Evolutionary conservation across 37 sponge, comb jelly and placozoan species (phyloP).

Genomic region (Ianthella basta): DNA sequence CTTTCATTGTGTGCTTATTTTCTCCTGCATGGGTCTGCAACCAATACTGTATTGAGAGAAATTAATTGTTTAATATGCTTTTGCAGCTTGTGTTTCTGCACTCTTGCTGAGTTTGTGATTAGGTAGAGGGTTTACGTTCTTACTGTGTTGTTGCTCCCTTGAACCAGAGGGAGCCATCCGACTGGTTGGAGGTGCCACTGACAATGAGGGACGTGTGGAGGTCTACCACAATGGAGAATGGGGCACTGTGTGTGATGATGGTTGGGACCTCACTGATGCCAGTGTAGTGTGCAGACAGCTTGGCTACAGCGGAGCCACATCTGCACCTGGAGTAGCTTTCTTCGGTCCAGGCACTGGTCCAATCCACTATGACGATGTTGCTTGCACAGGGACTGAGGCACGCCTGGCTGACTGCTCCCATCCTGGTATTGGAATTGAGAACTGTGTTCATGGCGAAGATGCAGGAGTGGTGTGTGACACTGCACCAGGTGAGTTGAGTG

Average conservation of each 20-base stretch:
- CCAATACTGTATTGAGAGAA: too few species aligned
- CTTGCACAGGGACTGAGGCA: slow-evolving; percentile 25
- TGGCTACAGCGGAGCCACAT: slow-evolving; percentile 14
- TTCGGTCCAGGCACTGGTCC: slow-evolving; percentile 7
- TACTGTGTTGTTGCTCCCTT: too few species aligned
- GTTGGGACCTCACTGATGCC: background rate
- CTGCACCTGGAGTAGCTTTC: slow-evolving; percentile 7
- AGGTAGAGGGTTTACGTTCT: too few species aligned
- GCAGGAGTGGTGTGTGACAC: slow-evolving; percentile 41
- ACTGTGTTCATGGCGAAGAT: slow-evolving; percentile 39
- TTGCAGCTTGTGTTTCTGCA: too few species aligned
- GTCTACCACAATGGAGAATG: slow-evolving; percentile 20
- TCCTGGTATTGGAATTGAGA: slow-evolving; percentile 8
- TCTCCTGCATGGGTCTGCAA: too few species aligned
- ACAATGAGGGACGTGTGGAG: slow-evolving; percentile 9
- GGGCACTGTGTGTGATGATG: slow-evolving; percentile 34
- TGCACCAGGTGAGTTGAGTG: too few species aligned
- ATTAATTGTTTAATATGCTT: too few species aligned
- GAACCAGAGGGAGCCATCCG: too few species aligned
- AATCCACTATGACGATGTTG: slow-evolving; percentile 31
- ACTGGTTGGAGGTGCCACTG: too few species aligned
- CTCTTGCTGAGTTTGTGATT: too few species aligned
- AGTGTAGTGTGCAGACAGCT: slow-evolving; percentile 30
- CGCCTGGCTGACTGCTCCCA: slow-evolving; percentile 27
- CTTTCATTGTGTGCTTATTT: too few species aligned